phyloP scores from a whole-genome alignment of 2,888 invertebrate species.

The Ectobius pallidus region DNA sequence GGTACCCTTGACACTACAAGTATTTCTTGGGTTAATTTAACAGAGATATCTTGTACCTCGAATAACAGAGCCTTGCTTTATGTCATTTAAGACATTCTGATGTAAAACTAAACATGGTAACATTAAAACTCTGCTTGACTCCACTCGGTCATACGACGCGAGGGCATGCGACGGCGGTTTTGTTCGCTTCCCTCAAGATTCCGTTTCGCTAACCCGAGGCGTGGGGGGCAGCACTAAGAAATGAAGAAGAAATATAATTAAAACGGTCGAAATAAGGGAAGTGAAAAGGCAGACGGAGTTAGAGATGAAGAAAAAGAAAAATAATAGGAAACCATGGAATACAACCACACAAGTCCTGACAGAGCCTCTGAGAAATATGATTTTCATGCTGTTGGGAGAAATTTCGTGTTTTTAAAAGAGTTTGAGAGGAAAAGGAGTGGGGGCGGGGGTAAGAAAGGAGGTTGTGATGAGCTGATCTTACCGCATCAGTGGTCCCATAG shows the following conservation, averaged over 20 bases:
- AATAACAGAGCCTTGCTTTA: too few species aligned
- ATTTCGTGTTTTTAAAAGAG: slow-evolving; percentile 5
- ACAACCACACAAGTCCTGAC: not conserved
- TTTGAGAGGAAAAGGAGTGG: not conserved
- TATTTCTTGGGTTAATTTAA: too few species aligned
- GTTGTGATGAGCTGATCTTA: slow-evolving; percentile 36
- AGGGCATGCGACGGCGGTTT: not conserved
- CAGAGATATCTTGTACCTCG: too few species aligned
- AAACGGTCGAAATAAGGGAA: slow-evolving; percentile 21
- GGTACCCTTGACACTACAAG: too few species aligned
- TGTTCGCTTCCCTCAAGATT: not conserved
- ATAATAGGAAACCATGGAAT: slow-evolving; percentile 13
- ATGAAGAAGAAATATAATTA: slow-evolving; percentile 33
- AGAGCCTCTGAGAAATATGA: slow-evolving; percentile 11
- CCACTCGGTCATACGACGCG: not conserved
- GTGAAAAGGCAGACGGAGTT: slow-evolving; percentile 6
- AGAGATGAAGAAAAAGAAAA: not conserved
- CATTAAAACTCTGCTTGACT: too few species aligned
- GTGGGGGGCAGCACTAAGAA: slow-evolving; percentile 3
- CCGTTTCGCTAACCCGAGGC: slow-evolving; percentile 21
- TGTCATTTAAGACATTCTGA: too few species aligned
- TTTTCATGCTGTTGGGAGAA: slow-evolving; percentile 5
- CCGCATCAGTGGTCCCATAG: slow-evolving; percentile 39
- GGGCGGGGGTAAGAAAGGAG: not conserved
- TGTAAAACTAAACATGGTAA: too few species aligned